Conservation (phyloP, 2,113 vertebrate species). For the Coptodon rendalli region DNA sequence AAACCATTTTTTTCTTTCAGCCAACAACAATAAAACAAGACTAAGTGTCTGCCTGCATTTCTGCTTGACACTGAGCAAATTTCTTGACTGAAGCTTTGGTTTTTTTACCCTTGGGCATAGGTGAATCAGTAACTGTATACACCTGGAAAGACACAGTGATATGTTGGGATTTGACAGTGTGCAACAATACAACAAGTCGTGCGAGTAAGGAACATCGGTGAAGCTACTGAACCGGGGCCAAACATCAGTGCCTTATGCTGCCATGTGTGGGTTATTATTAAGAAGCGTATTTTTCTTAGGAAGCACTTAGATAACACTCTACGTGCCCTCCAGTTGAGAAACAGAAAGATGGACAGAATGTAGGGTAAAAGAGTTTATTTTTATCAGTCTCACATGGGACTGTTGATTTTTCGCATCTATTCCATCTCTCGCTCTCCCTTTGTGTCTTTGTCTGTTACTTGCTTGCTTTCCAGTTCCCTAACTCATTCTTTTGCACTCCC, state of each 20-base stretch:
- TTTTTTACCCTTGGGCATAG: neutral
- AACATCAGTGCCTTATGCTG: neutral
- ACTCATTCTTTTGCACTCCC: neutral
- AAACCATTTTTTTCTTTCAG: neutral
- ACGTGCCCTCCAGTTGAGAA: constrained; percentile 32
- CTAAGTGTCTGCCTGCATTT: neutral
- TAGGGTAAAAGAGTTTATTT: constrained; percentile 74
- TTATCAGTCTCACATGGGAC: constrained; percentile 66
- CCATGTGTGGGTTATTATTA: constrained; percentile 30
- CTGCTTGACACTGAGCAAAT: constrained; percentile 16
- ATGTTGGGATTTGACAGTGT: constrained; percentile 17
- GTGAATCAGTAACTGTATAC: neutral
- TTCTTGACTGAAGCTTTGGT: neutral
- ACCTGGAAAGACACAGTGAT: neutral
- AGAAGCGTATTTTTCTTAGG: constrained; percentile 29
- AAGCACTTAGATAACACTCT: constrained; percentile 55
- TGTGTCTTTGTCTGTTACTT: neutral
- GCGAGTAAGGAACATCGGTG: neutral
- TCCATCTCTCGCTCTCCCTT: constrained; percentile 33
- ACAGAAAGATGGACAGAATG: constrained; percentile 45
- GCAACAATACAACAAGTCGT: neutral
- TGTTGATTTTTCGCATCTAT: constrained; percentile 65
- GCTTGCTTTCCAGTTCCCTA: neutral
- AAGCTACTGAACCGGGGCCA: neutral
- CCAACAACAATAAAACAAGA: neutral